Evolutionary conservation across 1,140 invertebrate species (phyloP).

Genomic region (Wasmannia auropunctata): DNA sequence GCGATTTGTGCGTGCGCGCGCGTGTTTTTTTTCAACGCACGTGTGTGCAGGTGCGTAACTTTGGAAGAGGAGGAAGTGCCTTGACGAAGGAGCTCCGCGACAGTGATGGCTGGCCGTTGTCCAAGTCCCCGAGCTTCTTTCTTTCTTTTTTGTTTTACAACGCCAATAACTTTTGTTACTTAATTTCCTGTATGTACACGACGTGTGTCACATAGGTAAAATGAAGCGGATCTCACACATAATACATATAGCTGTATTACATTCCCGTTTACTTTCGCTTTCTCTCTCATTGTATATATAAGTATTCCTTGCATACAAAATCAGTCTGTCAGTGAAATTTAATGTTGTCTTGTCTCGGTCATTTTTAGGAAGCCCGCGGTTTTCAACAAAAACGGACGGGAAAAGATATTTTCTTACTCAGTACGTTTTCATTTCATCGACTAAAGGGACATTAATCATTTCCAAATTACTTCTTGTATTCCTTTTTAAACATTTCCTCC

Average conservation of each 20-base stretch:
- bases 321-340: not conserved
- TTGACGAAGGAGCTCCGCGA: slow-evolving; percentile 59
- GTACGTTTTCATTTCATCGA: not conserved
- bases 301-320: not conserved
- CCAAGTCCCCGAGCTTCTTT: slow-evolving; percentile 37
- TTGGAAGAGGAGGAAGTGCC: slow-evolving; percentile 65
- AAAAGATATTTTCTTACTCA: not conserved
- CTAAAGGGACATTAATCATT: not conserved
- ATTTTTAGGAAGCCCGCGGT: not conserved
- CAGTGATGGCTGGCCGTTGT: slow-evolving; percentile 27
- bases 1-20: slow-evolving; percentile 52
- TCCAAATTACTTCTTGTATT: not conserved
- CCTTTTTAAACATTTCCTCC: not conserved
- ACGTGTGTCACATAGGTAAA: not conserved
- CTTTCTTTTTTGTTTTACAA: no score
- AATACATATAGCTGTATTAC: not conserved
- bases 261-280: not conserved
- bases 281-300: not conserved
- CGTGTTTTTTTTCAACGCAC: slow-evolving; percentile 68
- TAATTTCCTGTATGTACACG: not conserved
- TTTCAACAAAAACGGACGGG: not conserved
- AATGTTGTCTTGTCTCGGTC: no score
- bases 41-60: slow-evolving; percentile 73
- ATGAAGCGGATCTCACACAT: not conserved
- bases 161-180: not conserved